phyloP scores from a whole-genome alignment of 92 coral and sea anemone species.

The Porites divaricata region DNA sequence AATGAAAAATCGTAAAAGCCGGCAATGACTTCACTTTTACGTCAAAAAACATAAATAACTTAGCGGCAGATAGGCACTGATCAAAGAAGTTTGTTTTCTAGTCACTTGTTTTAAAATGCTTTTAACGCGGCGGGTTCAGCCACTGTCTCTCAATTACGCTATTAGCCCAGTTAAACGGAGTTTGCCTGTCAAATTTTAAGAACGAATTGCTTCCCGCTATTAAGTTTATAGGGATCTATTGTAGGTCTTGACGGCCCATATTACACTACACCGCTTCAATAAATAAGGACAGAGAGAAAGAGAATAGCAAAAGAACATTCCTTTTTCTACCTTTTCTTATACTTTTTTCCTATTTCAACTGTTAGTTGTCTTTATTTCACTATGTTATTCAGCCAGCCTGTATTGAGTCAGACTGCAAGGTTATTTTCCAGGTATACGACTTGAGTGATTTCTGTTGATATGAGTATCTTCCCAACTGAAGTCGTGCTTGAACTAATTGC shows the following conservation, averaged over 20 bases:
- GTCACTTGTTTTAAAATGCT: conserved; percentile 26
- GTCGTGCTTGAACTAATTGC: conserved; percentile 10
- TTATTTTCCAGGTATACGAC: neutral
- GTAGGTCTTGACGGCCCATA: conserved; percentile 8
- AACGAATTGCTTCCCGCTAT: conserved; percentile 30
- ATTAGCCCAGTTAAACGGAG: conserved; percentile 16
- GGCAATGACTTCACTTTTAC: neutral
- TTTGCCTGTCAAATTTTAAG: conserved; percentile 22
- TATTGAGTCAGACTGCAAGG: neutral
- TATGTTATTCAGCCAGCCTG: neutral
- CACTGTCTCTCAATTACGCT: conserved; percentile 13
- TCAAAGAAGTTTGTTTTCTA: conserved; percentile 31
- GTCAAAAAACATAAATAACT: neutral
- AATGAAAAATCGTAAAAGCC: conserved; percentile 3
- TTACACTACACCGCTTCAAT: neutral
- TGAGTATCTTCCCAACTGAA: neutral
- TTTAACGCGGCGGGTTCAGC: conserved; percentile 28
- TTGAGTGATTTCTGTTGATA: neutral
- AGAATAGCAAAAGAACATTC: too few relatives aligned
- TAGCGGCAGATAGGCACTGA: conserved; percentile 22
- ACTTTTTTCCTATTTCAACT: neutral
- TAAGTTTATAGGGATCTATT: neutral
- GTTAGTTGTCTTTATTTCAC: neutral
- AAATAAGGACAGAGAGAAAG: neutral
- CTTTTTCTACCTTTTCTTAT: neutral